Conservation (phyloP, 2,888 invertebrate species). For the Watsonalla binaria region DNA sequence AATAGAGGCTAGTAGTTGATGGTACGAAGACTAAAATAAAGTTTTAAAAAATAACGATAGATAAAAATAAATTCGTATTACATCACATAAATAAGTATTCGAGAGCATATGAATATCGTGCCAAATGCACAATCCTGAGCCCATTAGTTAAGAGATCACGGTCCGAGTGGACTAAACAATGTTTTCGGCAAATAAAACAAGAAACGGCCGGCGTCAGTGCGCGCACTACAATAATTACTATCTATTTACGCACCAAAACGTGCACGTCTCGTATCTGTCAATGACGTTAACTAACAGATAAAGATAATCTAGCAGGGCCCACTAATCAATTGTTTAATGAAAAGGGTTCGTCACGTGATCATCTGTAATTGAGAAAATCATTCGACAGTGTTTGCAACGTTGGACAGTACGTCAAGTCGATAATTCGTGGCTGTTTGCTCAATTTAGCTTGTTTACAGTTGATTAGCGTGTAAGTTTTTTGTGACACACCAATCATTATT, state of each 20-base stretch:
- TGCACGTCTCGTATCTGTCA: constrained; percentile 6
- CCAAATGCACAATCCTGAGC: constrained; percentile 13
- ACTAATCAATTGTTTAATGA: constrained; percentile 23
- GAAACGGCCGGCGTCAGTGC: background rate
- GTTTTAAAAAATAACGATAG: constrained; percentile 4
- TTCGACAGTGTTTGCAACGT: background rate
- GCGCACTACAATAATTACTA: constrained; percentile 7
- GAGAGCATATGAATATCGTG: constrained; percentile 1
- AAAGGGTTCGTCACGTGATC: background rate
- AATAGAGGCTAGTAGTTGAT: background rate
- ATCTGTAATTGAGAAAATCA: background rate
- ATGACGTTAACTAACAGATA: constrained; percentile 15
- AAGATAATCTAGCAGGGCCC: constrained; percentile 7
- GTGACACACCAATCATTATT: background rate
- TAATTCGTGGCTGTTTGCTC: background rate
- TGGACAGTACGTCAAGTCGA: background rate
- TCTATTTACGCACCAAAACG: constrained; percentile 21
- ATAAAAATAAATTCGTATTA: constrained; percentile 11
- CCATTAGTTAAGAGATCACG: constrained; percentile 3
- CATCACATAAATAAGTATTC: background rate
- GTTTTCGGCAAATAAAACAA: background rate
- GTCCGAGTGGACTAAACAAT: constrained; percentile 7
- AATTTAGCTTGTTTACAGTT: background rate
- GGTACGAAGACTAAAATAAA: background rate
- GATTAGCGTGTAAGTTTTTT: background rate